Conservation (phyloP, 2,797 vertebrate genomes). For the Channa striata region DNA sequence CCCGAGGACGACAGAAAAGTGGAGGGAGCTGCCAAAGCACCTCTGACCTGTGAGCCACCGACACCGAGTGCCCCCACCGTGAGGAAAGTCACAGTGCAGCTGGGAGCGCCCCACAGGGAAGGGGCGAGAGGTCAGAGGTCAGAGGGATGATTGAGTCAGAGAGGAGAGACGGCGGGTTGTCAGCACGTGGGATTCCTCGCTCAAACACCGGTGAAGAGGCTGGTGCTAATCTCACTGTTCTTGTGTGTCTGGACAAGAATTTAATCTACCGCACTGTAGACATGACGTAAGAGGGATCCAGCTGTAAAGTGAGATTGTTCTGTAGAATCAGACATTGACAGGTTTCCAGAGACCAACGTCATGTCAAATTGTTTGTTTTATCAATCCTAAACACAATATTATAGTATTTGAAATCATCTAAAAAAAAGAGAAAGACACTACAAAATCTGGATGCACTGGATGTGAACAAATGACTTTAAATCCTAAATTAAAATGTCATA, state of each 20-base stretch:
- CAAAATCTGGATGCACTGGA: too few species aligned
- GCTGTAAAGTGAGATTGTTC: neutral
- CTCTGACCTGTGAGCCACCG: constrained; percentile 37
- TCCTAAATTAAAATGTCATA: too few species aligned
- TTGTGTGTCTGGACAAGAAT: neutral
- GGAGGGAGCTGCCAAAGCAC: constrained; percentile 24
- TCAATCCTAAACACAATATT: neutral
- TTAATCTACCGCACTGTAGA: neutral
- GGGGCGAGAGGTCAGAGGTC: constrained; percentile 15
- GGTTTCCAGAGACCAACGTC: neutral
- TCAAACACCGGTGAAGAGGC: constrained; percentile 34
- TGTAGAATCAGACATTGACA: neutral
- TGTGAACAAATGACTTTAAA: too few species aligned
- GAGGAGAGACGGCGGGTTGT: too few species aligned
- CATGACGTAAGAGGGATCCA: neutral
- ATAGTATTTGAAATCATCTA: too few species aligned
- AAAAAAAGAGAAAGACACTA: too few species aligned
- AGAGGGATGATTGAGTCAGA: constrained; percentile 8
- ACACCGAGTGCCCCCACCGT: constrained; percentile 7
- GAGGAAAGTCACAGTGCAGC: constrained; percentile 14
- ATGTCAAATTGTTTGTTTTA: too few species aligned
- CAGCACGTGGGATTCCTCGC: too few species aligned
- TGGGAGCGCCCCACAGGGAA: constrained; percentile 13
- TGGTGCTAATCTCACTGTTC: constrained; percentile 16
- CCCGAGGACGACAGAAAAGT: constrained; percentile 4